These are phyloP conservation scores for Montipora capricornis DNA, from an alignment of 64 coral and sea anemone genomes.

Conservation along the genomic window DNA sequence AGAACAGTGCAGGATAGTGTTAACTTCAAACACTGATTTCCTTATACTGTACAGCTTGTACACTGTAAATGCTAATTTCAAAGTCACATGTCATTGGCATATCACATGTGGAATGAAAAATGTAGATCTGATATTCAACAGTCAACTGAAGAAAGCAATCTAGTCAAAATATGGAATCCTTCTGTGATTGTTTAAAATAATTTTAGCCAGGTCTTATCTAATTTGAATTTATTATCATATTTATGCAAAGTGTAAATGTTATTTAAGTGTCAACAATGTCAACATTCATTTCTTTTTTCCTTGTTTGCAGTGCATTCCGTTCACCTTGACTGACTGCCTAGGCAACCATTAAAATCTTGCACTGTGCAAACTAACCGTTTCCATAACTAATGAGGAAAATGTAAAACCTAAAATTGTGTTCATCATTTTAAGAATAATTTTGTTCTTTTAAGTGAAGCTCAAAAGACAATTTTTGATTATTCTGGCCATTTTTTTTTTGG, in stretches of 20 bases:
- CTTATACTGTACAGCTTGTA: too few species aligned
- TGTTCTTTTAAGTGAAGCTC: too few species aligned
- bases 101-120: background rate
- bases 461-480: too few species aligned
- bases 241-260: background rate
- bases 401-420: too few species aligned
- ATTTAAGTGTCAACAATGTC: background rate
- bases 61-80: too few species aligned
- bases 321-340: background rate
- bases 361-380: too few species aligned
- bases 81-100: background rate
- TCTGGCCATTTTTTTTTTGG: too few species aligned
- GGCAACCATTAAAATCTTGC: background rate
- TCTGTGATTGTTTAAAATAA: background rate
- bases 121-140: background rate
- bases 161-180: background rate
- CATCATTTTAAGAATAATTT: too few species aligned
- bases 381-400: too few species aligned
- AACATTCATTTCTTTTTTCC: background rate
- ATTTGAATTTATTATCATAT: constrained; percentile 30
- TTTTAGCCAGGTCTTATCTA: background rate
- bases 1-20: too few species aligned
- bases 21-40: too few species aligned
- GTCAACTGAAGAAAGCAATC: background rate
- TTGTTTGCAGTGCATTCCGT: constrained; percentile 18